Evolutionary conservation across 2,113 vertebrate genomes (phyloP), one percentile per base, ranked within the genome.

Genomic region (Rhabdornis inornatus): DNA sequence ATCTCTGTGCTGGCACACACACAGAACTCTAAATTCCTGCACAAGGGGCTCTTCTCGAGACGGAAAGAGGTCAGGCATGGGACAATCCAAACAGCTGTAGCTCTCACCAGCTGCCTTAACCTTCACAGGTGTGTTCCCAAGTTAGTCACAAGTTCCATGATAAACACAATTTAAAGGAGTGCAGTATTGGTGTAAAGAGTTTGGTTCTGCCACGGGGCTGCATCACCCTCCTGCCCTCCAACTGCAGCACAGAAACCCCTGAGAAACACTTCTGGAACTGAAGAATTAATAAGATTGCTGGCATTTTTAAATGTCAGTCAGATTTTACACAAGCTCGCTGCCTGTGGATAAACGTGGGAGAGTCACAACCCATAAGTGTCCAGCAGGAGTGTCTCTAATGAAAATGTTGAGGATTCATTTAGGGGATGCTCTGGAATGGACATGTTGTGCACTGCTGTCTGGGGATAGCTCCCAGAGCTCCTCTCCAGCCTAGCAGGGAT

Each of bases 281-380:
- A 85, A 65, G 90, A 95, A 96, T 93, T 96, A 94, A 84, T 96
- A 94, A 95, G 76, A 90, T 15, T 68, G 71, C 47, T 96, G 94
- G 90, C 93, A 96, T 94, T 96, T 95, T 92, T 23, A 94, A 96
- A 97, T 92, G 88, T 94, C 95, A 96, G 79, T 92, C 92, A 93
- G 80, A 60, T 95, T 97, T 97, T 60, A 86, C 90, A 78, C 40
- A 52, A 75, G 53, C 83, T 89, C 14, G 6, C 71, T 87, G 87
- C 82, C 87, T 75, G 60, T 81, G 72, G 60, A 50, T 88, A 91
- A 93, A 92, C 49, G 33, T 15, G 42, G 56, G n/a, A 52, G 64
- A 89, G 68, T 71, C 92, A 87, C 72, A 77, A 15, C 37, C 83
- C 28, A 8, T 89, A 92, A 78, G 13, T 90, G 90, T 90, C 76